Evolutionary conservation across 2,888 invertebrate species (phyloP), one percentile per base, ranked within the genome.

Genomic region (Carcina quercana): DNA sequence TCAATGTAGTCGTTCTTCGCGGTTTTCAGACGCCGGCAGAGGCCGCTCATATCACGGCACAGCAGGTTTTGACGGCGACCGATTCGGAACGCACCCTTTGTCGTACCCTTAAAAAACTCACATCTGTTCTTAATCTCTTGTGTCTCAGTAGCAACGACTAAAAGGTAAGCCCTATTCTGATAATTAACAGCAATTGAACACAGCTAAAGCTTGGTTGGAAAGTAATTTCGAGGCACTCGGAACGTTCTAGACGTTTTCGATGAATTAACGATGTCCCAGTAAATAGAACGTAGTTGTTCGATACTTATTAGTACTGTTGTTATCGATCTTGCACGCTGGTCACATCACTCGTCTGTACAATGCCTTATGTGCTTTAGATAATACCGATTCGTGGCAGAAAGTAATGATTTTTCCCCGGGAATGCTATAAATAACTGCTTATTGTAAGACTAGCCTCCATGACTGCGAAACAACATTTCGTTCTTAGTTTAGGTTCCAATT

Each of bases 31-130:
- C 51, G 71, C 66, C 76, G 66, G 68, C 66, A 69, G 69, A 75
- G 70, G 63, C 71, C 69, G 72, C 56, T 61, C 57, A 65, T 63
- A 62, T 64, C 62, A 64, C 70, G 68, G 61, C 78, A 79, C 65
- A 79, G 68, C 67, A 72, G 70, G 71, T 61, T 71, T 59, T 63
- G 65, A 72, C 73, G 69, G 72, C 74, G 65, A 56, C 62, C 67
- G 59, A 61, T 59, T 51, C 68, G 69, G 67, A 66, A 61, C 72
- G 69, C 69, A 62, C 59, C 61, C 59, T 53, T 55, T 53, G 36
- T 47, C 3, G 11, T 5, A 11, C 11, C 6, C 24, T 24, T 11
- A 24, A 11, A n/a, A n/a, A 24, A 11, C 24, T 24, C 20, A 19
- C n/a, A 19, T n/a, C n/a, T 19, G n/a, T 19, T 19, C 11, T 11